Evolutionary conservation across 2,888 invertebrate genomes (phyloP), one percentile per base, ranked within the genome.

Genomic region (Mylabris sibirica): DNA sequence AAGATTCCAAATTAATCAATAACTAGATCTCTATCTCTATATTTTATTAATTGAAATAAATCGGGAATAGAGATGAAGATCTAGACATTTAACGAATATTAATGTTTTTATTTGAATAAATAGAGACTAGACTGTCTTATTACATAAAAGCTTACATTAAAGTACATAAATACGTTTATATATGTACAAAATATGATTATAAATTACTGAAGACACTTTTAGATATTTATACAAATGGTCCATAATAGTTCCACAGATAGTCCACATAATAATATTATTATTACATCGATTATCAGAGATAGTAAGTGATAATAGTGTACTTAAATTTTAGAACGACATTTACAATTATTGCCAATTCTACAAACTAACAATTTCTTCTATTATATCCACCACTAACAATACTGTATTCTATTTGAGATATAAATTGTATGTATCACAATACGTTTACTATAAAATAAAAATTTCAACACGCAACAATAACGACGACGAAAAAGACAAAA

Each of bases 401-500:
- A 57, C 57, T 57, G 57, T 24, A 57, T 57, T 57, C 12, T 57
- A 57, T 57, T 57, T n/a, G n/a, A n/a, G 41, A 41, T n/a, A 41
- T 17, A 44, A 44, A 1, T 4, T 49, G 17, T 49, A 17, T 6
- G 49, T 49, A 49, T 49, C 49, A 49, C 49, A 49, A 49, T 41
- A 41, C 14, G 41, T 41, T 41, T 1, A 6, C 5, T 8, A 8
- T 17, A 5, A 17, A 44, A 3, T 41, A n/a, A 41, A n/a, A n/a
- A n/a, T n/a, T n/a, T n/a, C n/a, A n/a, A n/a, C n/a, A n/a, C n/a
- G n/a, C n/a, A 20, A 17, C 17, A 49, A 49, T 8, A 20, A 2
- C 20, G 20, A 44, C n/a, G 6, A 20, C n/a, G n/a, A n/a, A n/a
- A n/a, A n/a, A n/a, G n/a, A n/a, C n/a, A 3, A 20, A 20, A 49